Evolutionary conservation across 2,113 vertebrate species (phyloP).

Genomic region (Scatophagus argus): DNA sequence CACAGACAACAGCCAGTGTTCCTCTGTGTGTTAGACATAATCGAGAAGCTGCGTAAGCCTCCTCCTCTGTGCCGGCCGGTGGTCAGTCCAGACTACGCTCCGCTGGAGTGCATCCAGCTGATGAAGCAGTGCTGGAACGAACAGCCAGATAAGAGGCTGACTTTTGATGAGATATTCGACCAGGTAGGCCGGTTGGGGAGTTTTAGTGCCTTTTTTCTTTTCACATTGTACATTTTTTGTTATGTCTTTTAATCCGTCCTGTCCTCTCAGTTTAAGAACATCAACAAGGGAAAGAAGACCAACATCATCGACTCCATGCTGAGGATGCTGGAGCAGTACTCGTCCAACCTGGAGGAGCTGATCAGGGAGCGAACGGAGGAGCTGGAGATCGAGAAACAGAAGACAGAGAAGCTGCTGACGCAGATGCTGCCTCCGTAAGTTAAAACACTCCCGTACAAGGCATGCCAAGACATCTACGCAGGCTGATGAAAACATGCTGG

Average conservation of each 20-base stretch:
- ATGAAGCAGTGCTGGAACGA: constrained; percentile 89
- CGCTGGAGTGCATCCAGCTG: constrained; percentile 85
- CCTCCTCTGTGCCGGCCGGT: constrained; percentile 84
- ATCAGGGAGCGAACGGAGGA: constrained; percentile 87
- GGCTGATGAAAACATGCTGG: not conserved
- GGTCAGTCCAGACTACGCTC: constrained; percentile 83
- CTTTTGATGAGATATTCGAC: constrained; percentile 85
- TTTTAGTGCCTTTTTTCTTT: too few relatives aligned
- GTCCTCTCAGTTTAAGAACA: constrained; percentile 71
- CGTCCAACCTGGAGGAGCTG: constrained; percentile 87
- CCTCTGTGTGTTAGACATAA: constrained; percentile 75
- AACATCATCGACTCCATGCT: constrained; percentile 82
- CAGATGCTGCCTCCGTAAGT: constrained; percentile 87
- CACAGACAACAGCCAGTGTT: too few relatives aligned
- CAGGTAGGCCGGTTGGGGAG: constrained; percentile 66
- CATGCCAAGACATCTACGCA: not conserved
- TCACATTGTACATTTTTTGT: too few relatives aligned
- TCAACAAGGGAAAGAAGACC: constrained; percentile 78
- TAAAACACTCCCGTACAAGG: not conserved
- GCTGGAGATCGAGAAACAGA: constrained; percentile 88
- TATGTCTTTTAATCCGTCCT: not conserved
- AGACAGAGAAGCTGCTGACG: constrained; percentile 87
- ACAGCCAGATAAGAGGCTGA: constrained; percentile 82
- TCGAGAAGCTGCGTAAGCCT: constrained; percentile 82
- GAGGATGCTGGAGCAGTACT: constrained; percentile 85